phyloP scores from a whole-genome alignment of 1,140 invertebrate species.

The Helicoverpa zea region DNA sequence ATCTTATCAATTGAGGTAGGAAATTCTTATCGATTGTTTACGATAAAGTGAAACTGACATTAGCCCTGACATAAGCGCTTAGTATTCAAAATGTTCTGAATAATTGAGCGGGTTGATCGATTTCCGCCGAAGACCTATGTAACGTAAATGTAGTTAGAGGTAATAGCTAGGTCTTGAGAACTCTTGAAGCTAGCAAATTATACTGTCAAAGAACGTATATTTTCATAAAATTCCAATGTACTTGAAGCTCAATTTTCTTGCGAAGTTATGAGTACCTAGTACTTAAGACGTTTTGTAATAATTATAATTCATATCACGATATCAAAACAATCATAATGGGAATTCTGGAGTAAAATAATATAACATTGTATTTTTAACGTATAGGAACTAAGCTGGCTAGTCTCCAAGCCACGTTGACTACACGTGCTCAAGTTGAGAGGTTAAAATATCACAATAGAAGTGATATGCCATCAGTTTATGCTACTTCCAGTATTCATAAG shows the following conservation, averaged over 20 bases:
- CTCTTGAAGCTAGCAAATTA: neutral
- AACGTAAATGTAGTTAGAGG: conserved; percentile 3
- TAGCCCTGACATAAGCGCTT: neutral
- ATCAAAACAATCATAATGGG: no score
- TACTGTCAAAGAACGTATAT: no score
- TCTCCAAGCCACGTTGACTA: conserved; percentile 1
- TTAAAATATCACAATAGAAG: neutral
- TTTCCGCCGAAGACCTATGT: neutral
- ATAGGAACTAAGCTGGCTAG: neutral
- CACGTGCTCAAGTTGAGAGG: neutral
- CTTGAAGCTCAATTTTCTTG: no score
- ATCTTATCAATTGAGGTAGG: neutral
- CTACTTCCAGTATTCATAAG: neutral
- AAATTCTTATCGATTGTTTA: conserved; percentile 3
- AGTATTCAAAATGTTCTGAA: conserved; percentile 38
- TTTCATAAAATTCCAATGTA: no score
- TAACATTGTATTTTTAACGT: neutral
- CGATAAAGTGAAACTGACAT: neutral
- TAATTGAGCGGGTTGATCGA: conserved; percentile 32
- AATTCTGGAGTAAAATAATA: neutral
- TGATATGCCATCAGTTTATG: neutral
- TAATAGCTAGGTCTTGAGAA: neutral
- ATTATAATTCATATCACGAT: no score
- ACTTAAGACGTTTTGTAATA: no score
- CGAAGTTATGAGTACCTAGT: no score